Percentiles rank a stretch among this genome's conserved stretches.
Evolutionary conservation across 2,797 vertebrate species (phyloP).

Genomic region (Pelochelys cantorii): DNA sequence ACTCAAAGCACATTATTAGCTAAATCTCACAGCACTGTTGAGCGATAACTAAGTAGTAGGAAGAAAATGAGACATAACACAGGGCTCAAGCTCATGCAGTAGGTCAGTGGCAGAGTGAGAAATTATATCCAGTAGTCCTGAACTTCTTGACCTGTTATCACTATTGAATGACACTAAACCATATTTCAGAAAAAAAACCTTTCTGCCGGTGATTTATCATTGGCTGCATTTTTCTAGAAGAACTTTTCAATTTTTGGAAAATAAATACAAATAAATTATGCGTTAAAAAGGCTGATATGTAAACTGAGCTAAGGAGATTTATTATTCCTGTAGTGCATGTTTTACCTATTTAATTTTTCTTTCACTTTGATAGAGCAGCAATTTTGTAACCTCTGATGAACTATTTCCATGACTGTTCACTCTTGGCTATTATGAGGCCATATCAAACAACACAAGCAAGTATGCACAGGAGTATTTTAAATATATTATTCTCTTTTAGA

Average conservation of each 20-base stretch:
- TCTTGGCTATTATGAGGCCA: slow-evolving; percentile 10
- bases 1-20: neutral
- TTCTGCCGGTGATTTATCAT: rapidly evolving
- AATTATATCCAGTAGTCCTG: neutral
- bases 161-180: rapidly evolving
- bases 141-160: rapidly evolving
- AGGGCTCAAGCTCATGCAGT: rapidly evolving
- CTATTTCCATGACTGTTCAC: neutral
- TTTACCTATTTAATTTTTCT: slow-evolving; percentile 25
- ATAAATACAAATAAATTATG: neutral
- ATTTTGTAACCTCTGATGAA: slow-evolving; percentile 41
- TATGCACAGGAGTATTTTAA: slow-evolving; percentile 19
- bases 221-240: neutral
- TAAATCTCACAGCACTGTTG: neutral
- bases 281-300: neutral
- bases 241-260: neutral
- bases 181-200: neutral
- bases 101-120: neutral
- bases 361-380: slow-evolving; percentile 38
- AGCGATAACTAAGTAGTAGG: neutral
- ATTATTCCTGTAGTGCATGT: neutral
- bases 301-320: neutral
- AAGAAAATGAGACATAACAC: rapidly evolving
- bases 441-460: slow-evolving; percentile 50
- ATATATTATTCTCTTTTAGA: slow-evolving; percentile 45